Base-by-base conservation (phyloP, 2,888 invertebrate species). In the Eristalis tenax region DNA sequence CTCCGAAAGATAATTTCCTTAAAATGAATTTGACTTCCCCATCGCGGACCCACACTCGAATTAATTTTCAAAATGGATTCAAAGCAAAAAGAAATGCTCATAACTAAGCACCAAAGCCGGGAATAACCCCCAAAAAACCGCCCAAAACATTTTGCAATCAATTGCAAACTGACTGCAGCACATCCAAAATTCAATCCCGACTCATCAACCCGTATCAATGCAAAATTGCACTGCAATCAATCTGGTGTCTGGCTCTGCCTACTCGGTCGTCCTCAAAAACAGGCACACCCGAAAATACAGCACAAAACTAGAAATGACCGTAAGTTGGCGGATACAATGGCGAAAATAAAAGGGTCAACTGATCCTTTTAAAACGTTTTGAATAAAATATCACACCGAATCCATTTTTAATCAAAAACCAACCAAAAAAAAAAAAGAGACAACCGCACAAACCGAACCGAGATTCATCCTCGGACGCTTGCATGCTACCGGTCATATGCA, bases 381-480 rank as follows among this genome's bases (percentile, higher is more conserved):
- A 83, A 83, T 87, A 83, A 83, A 87, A 87, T 80, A 87, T 87
- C 83, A 65, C 87, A 87, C 79, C 73, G 83, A 83, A 87, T 83
- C 38, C 80, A 77, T 87, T 87, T 87, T 87, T 83, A 87, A 87
- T 80, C 87, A 83, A 76, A 83, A 74, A 69, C 66, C 23, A 73
- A 78, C 68, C 15, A 63, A 66, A 50, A 56, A 79, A 63, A 23
- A 23, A 50, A 22, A 40, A 32, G 56, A 50, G 28, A 26, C 26
- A 59, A n/a, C 35, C 59, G 13, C 38, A 32, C 50, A 40, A 56
- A 22, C 50, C 40, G 63, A 71, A 63, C 76, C 64, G 76, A 73
- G 63, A 83, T 40, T 70, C 65, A 71, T 82, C 23, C 59, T 57
- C 13, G 32, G 77, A 59, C 61, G 64, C 69, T 50, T 66, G 70